Evolutionary conservation across 2,113 vertebrate species (phyloP).

Genomic region (mouse (Mus musculus)): GRCm39 chr17:43525001-43525500

Average conservation of each 20-base stretch:
- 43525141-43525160: conserved; percentile 34
- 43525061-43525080: not conserved
- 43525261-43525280: conserved; percentile 19
- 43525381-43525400: not conserved
- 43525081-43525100: not conserved
- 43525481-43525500: not conserved
- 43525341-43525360: not conserved
- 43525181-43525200: not conserved
- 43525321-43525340: conserved; percentile 51
- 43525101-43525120: not conserved
- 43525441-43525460: not conserved
- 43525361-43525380: not conserved
- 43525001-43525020: not conserved
- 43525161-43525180: conserved; percentile 58
- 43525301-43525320: conserved; percentile 1
- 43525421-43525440: not conserved
- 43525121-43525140: conserved; percentile 1
- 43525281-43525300: conserved; percentile 24
- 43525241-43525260: conserved; percentile 51
- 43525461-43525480: too few relatives aligned
- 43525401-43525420: not conserved
- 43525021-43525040: not conserved
- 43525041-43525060: not conserved
- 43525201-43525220: conserved; percentile 34
- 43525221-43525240: conserved; percentile 49